phyloP scores from a whole-genome alignment of 1,140 invertebrate genomes.

The Diorhabda carinulata region DNA sequence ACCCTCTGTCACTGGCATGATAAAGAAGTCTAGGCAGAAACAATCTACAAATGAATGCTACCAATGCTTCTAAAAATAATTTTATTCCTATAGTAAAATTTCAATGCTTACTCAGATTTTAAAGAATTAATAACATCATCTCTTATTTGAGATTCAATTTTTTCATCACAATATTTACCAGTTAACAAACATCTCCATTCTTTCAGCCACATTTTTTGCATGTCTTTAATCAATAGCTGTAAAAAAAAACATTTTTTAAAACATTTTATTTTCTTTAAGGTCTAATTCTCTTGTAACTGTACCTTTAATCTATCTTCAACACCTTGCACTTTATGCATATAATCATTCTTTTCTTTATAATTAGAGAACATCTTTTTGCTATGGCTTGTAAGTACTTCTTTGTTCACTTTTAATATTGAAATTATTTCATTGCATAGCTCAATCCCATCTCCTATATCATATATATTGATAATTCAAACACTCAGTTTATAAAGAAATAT shows the following conservation, averaged over 20 bases:
- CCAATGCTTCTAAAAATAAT: too few species aligned
- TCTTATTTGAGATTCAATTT: constrained; percentile 24
- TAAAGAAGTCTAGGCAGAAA: too few species aligned
- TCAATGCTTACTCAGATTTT: constrained; percentile 27
- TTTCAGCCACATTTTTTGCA: constrained; percentile 37
- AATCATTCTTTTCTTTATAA: constrained; percentile 25
- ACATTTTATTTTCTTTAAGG: neutral
- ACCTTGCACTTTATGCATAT: constrained; percentile 16
- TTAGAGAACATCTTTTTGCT: constrained; percentile 23
- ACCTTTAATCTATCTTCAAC: constrained; percentile 30
- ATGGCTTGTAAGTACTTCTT: constrained; percentile 16
- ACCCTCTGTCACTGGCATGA: too few species aligned
- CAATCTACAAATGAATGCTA: too few species aligned
- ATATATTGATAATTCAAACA: too few species aligned
- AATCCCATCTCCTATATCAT: constrained; percentile 9
- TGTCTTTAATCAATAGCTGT: constrained; percentile 34
- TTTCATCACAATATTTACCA: constrained; percentile 35
- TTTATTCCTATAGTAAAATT: constrained; percentile 7
- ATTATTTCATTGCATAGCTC: constrained; percentile 24
- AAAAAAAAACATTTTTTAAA: constrained; percentile 22
- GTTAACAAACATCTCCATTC: constrained; percentile 40
- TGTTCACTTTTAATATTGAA: constrained; percentile 26
- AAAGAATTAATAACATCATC: constrained; percentile 26
- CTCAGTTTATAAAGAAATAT: too few species aligned
- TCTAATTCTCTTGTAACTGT: neutral